These are phyloP conservation scores for Orthosia gracilis DNA, from an alignment of 2,888 invertebrate species.

Conservation along the genomic window DNA sequence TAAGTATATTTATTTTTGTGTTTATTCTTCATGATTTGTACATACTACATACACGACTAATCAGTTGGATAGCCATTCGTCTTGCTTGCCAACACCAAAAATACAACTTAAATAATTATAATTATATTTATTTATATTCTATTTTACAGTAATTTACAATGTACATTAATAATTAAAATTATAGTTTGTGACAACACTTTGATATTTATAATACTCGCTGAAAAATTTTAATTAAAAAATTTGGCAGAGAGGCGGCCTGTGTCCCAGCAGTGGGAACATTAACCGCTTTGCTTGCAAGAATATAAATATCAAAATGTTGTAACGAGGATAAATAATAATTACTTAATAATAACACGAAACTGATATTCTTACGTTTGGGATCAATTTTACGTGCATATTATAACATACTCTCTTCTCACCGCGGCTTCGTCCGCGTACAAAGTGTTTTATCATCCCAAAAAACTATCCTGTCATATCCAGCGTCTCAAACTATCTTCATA, in stretches of 20 bases:
- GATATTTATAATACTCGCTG: slow-evolving; percentile 26
- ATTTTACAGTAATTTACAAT: slow-evolving; percentile 68
- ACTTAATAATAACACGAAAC: slow-evolving; percentile 37
- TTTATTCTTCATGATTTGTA: no score
- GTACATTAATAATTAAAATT: slow-evolving; percentile 50
- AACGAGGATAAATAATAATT: slow-evolving; percentile 47
- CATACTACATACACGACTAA: no score
- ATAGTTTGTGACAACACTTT: slow-evolving; percentile 26
- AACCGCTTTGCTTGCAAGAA: not conserved
- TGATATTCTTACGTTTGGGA: slow-evolving; percentile 7
- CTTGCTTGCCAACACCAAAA: slow-evolving; percentile 24
- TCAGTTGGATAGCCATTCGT: not conserved
- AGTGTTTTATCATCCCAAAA: no score
- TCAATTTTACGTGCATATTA: slow-evolving; percentile 33
- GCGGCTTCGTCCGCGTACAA: no score
- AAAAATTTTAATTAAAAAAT: no score
- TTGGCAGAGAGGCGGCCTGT: not conserved
- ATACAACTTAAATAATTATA: slow-evolving; percentile 48
- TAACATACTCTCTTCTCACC: no score
- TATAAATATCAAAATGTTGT: slow-evolving; percentile 50
- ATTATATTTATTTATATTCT: slow-evolving; percentile 55
- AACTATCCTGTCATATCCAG: no score
- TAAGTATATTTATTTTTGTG: no score
- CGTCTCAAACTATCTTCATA: no score
- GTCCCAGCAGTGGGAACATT: not conserved